Conservation (phyloP, 2,113 vertebrate genomes). For the Campylorhamphus procurvoides region DNA sequence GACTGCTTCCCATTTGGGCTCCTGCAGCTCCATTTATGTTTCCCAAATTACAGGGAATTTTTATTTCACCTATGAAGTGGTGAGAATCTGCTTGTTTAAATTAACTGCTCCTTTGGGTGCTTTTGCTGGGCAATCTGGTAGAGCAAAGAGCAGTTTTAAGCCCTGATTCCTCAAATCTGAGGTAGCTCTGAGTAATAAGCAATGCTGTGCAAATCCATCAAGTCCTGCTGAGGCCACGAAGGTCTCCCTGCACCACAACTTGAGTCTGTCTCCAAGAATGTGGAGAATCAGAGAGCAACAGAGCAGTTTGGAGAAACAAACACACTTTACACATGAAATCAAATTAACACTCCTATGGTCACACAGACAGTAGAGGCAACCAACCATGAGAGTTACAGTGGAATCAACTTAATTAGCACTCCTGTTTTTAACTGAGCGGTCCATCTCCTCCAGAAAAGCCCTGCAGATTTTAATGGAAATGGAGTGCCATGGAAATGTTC, state of each 20-base stretch:
- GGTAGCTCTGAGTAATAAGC: not conserved
- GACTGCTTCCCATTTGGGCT: not conserved
- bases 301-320: slow-evolving; percentile 10
- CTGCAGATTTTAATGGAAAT: not conserved
- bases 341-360: not conserved
- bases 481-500: not conserved
- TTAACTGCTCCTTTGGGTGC: not conserved
- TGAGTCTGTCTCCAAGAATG: not conserved
- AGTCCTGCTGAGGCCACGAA: not conserved
- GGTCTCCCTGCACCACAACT: not conserved
- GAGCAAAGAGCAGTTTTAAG: not conserved
- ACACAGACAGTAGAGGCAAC: not conserved
- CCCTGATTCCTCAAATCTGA: not conserved
- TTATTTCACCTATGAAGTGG: not conserved
- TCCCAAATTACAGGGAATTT: not conserved
- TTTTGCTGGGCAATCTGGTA: not conserved
- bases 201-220: not conserved
- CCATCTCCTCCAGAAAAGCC: not conserved
- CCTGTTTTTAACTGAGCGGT: not conserved
- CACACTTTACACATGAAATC: slow-evolving; percentile 4
- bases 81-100: slow-evolving; percentile 17
- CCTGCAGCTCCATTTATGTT: not conserved
- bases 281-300: not conserved
- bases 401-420: slow-evolving; percentile 25
- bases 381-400: slow-evolving; percentile 17